Base-by-base conservation (phyloP, 2,888 invertebrate genomes). In the Rhorus exstirpatorius region DNA sequence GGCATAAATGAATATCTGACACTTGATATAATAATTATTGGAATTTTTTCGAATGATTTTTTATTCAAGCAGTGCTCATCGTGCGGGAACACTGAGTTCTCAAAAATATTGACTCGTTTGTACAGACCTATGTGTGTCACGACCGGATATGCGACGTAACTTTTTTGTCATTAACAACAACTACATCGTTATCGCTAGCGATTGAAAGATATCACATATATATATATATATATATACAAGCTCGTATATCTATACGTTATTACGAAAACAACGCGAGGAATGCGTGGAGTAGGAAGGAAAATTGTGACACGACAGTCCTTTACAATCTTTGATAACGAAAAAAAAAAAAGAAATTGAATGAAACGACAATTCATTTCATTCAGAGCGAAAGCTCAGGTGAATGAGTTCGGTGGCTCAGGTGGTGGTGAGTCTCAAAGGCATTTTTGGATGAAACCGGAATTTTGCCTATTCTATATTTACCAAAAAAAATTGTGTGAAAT, bases 241-340 rank as follows among this genome's bases (percentile, higher is more conserved):
- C n/a, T n/a, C 49, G 10, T 63, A 38, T 53, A 74, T 77, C 75
- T 88, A 88, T 88, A 87, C 86, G 68, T 81, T 86, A 80, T 83
- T 38, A 38, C 86, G 84, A 85, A 60, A 35, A 14, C 44, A 58
- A 46, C 8, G 65, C 12, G 6, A 41, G 3, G 24, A 24, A 10
- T 8, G 58, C 35, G 53, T 63, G n/a, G n/a, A n/a, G n/a, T n/a
- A n/a, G 53, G 81, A 74, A 55, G 60, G 65, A 71, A 77, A 84
- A 83, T 84, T 71, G 84, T 81, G 72, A n/a, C n/a, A 81, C 77
- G 85, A 84, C 80, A 71, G 86, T 87, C 88, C 88, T 88, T 75
- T 72, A 80, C 65, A 88, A 88, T 87, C 83, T 85, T 44, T 24
- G 68, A 68, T 51, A 68, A 41, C 7, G 19, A 8, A 1, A 24